Conservation (phyloP, 1,140 invertebrate genomes). For the Drosophila orena region DNA sequence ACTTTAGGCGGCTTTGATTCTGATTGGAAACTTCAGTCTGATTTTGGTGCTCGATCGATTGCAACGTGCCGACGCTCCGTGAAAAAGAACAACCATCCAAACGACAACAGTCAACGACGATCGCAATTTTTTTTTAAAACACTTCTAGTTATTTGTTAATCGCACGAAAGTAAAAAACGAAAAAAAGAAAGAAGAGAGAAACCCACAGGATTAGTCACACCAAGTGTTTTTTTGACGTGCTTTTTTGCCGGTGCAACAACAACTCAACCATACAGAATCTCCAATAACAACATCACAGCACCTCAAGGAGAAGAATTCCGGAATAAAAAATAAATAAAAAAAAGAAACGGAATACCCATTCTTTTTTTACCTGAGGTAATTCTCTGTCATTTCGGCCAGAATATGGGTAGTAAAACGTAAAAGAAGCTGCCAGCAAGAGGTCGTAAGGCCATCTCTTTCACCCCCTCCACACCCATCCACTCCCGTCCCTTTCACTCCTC, state of each 20-base stretch:
- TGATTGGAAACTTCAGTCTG: constrained; percentile 83
- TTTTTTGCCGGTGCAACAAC: constrained; percentile 56
- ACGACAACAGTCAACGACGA: constrained; percentile 26
- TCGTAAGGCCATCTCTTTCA: constrained; percentile 9
- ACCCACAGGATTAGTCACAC: constrained; percentile 66
- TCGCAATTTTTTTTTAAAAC: constrained; percentile 41
- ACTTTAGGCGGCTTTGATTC: constrained; percentile 81
- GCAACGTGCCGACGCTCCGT: constrained; percentile 80
- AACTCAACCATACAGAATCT: constrained; percentile 10
- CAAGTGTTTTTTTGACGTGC: constrained; percentile 41
- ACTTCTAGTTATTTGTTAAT: constrained; percentile 40
- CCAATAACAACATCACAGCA: constrained; percentile 9
- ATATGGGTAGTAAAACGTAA: constrained; percentile 2
- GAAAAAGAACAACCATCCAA: constrained; percentile 12
- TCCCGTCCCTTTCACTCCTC: constrained; percentile 8
- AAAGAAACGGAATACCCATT: neutral
- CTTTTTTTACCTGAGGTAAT: constrained; percentile 48
- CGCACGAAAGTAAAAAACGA: constrained; percentile 1
- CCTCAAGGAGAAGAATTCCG: constrained; percentile 20
- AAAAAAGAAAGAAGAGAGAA: constrained; percentile 20
- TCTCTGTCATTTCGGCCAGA: constrained; percentile 31
- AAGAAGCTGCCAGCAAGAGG: constrained; percentile 23
- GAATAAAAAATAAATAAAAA: constrained; percentile 3
- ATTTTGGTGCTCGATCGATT: constrained; percentile 85
- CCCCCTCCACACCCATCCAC: neutral